Conservation (phyloP, 2,888 invertebrate genomes). For the Oeneis ivallda region DNA sequence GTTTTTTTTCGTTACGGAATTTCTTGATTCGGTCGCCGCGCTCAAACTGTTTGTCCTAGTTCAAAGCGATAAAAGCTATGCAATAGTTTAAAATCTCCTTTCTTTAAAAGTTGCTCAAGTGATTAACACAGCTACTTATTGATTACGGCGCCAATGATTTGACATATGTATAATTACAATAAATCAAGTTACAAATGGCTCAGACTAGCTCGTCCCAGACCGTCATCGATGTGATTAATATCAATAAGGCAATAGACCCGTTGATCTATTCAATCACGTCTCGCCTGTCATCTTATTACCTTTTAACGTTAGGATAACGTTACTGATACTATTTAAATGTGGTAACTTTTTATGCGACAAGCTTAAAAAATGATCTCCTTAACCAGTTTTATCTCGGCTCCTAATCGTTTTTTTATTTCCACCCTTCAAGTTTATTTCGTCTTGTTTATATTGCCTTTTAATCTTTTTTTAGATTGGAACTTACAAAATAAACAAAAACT, state of each 20-base stretch:
- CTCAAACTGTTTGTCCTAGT: no score
- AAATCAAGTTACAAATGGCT: conserved; percentile 13
- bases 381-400: conserved; percentile 21
- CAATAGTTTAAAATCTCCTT: neutral
- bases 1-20: no score
- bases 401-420: conserved; percentile 12
- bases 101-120: neutral
- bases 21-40: no score
- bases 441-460: conserved; percentile 16
- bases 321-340: conserved; percentile 9
- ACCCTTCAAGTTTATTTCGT: conserved; percentile 13
- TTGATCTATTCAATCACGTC: neutral
- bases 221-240: conserved; percentile 13
- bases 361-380: conserved; percentile 1
- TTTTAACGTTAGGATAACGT: no score
- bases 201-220: neutral
- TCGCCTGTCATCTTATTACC: conserved; percentile 19
- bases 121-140: neutral
- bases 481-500: neutral
- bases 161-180: conserved; percentile 5
- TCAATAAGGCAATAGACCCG: conserved; percentile 12
- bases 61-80: no score
- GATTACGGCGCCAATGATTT: neutral
- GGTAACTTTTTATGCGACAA: conserved; percentile 11
- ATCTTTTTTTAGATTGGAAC: neutral